Evolutionary conservation across 2,113 vertebrate genomes (phyloP).

Genomic region (Beaufortia kweichowensis): DNA sequence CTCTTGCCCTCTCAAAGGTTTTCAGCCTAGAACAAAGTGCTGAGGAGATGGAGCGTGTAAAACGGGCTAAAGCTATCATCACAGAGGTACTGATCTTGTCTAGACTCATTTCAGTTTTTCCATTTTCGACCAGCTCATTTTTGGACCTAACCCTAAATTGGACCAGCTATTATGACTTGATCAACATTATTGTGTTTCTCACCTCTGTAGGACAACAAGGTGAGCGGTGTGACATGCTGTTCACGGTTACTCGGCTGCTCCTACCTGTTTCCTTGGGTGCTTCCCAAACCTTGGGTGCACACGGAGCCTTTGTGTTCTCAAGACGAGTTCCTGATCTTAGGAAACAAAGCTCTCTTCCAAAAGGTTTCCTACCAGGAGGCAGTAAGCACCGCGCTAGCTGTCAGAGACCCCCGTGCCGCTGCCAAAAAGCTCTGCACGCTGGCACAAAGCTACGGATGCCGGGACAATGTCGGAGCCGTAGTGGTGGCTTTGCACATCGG

Average conservation of each 20-base stretch:
- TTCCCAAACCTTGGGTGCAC: slow-evolving; percentile 88
- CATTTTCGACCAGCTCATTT: neutral
- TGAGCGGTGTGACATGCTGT: slow-evolving; percentile 96
- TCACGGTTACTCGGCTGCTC: slow-evolving; percentile 93
- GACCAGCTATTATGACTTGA: too few relatives aligned
- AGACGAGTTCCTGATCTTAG: slow-evolving; percentile 91
- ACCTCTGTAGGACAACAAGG: slow-evolving; percentile 89
- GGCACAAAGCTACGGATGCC: slow-evolving; percentile 94
- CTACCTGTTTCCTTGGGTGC: slow-evolving; percentile 90
- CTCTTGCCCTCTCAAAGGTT: slow-evolving; percentile 85
- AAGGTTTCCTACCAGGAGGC: slow-evolving; percentile 86
- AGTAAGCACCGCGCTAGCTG: slow-evolving; percentile 80
- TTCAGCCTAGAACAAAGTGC: slow-evolving; percentile 88
- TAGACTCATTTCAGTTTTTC: too few relatives aligned
- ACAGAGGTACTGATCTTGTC: slow-evolving; percentile 82
- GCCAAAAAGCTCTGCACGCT: slow-evolving; percentile 93
- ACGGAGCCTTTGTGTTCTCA: slow-evolving; percentile 85
- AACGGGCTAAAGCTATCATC: slow-evolving; percentile 92
- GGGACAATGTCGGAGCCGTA: slow-evolving; percentile 88
- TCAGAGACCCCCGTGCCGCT: slow-evolving; percentile 84
- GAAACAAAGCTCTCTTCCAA: slow-evolving; percentile 91
- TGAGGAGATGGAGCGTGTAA: slow-evolving; percentile 88
- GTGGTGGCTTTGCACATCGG: slow-evolving; percentile 85
- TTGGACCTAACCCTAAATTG: too few relatives aligned
- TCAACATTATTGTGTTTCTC: too few relatives aligned